Conservation (phyloP, 2,888 invertebrate genomes). For the Hirudinaria manillensis region DNA sequence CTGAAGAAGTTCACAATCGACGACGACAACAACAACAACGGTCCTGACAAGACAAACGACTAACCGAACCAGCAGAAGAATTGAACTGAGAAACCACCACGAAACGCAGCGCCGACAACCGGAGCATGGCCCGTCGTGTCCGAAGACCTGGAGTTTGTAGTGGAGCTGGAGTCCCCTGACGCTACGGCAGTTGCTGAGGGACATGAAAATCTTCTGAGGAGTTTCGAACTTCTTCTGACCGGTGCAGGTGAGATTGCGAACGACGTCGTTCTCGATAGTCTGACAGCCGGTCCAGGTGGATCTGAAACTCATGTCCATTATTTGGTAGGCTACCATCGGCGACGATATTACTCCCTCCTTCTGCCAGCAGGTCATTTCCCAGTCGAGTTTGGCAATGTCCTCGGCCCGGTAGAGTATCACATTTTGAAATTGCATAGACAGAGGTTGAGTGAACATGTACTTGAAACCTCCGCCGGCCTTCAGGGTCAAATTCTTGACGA, state of each 20-base stretch:
- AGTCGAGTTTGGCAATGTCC: conserved; percentile 35
- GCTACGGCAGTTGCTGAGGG: conserved; percentile 39
- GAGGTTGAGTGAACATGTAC: conserved; percentile 37
- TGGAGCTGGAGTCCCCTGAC: conserved; percentile 35
- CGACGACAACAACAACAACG: background rate
- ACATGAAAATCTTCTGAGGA: conserved; percentile 35
- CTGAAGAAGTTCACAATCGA: no score
- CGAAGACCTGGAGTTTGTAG: conserved; percentile 38
- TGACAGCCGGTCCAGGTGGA: conserved; percentile 37
- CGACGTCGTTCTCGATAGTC: conserved; percentile 8
- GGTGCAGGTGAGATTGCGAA: conserved; percentile 31
- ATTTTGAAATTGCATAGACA: conserved; percentile 34
- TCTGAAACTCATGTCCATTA: conserved; percentile 37
- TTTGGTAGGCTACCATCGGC: conserved; percentile 35
- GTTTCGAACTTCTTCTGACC: conserved; percentile 33
- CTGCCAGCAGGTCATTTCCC: conserved; percentile 37
- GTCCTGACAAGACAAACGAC: background rate
- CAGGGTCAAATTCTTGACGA: conserved; percentile 37
- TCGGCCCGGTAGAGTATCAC: conserved; percentile 38
- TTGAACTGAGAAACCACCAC: background rate
- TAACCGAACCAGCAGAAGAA: background rate
- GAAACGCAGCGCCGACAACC: background rate
- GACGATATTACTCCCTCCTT: conserved; percentile 37
- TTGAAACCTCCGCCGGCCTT: conserved; percentile 36
- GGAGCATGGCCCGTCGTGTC: conserved; percentile 35